Percentiles rank a stretch among this genome's conserved stretches.
phyloP scores from a whole-genome alignment of 2,113 vertebrate genomes.

The Ursus arctos region DNA sequence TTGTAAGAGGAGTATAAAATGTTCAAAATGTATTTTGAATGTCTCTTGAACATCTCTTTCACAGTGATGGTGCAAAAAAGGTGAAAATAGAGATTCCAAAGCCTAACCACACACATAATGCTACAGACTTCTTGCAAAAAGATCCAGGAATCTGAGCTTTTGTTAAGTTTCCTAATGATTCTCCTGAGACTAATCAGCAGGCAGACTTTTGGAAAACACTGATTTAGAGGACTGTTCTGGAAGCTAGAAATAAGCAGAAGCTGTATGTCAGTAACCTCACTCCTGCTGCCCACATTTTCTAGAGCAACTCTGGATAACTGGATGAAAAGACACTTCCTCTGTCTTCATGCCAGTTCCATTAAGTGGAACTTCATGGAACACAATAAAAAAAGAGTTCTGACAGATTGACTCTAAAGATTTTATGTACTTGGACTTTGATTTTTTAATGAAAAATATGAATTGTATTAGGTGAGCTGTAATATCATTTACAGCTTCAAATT shows the following conservation, averaged over 20 bases:
- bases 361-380: background rate
- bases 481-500: background rate
- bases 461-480: background rate
- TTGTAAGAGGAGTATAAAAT: background rate
- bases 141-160: background rate
- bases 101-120: background rate
- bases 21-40: background rate
- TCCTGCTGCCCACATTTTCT: background rate
- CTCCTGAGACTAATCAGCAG: background rate
- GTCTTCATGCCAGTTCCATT: background rate
- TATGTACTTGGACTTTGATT: background rate
- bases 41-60: background rate
- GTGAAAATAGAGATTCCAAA: background rate
- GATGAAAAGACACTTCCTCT: background rate
- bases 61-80: background rate
- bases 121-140: background rate
- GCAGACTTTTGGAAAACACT: background rate
- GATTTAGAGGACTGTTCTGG: background rate
- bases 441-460: background rate
- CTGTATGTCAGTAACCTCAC: accelerated
- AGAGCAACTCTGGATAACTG: background rate
- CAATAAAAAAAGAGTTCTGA: background rate
- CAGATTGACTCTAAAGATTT: background rate
- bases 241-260: background rate
- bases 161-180: background rate